Base-by-base conservation (phyloP, 2,113 vertebrate genomes). In the Chinchilla lanigera region DNA sequence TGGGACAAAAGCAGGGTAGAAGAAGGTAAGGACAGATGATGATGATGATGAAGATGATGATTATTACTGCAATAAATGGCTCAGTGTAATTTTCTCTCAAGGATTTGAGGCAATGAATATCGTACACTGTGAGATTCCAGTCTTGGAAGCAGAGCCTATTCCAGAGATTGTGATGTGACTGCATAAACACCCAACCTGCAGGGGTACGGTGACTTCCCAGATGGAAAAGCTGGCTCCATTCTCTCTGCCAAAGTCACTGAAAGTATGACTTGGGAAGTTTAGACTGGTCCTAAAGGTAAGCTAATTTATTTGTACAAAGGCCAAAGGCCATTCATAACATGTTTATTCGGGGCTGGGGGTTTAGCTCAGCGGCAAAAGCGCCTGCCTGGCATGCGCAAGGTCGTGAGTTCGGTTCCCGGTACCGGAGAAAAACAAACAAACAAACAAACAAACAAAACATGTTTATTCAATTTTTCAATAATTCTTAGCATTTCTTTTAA, bases 221-320 rank as follows among this genome's bases (percentile, higher is more conserved):
- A 54, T 24, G 7, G 44, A 65, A 56, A 63, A 35, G 0, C 30
- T 61, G 54, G 41, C n/a, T 89, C 41, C 22, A 13, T 63, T 84
- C 33, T 60, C 8, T 20, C 28, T 92, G 14, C 8, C 44, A 19
- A 82, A 41, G 33, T 41, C 38, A 22, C 58, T 83, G 13, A 77
- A 88, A 90, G 50, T 58, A 28, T 24, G 35, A 44, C 56, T 90
- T 81, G 52, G 20, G 65, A 63, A 61, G 1, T 47, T 0, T 26
- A 65, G 33, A 3, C 5, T 50, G 9, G 6, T 52, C 78, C 16
- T 58, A 71, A 67, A 88, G 20, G 47, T 65, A 88, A 92, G 19
- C 86, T 44, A 93, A 82, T 1, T 56, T 85, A 71, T 63, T 92
- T 98, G 28, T 3, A 4, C 52, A 77, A 94, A 90, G 28, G 24